These are phyloP conservation scores for Naja naja DNA, from an alignment of 2,113 vertebrate genomes.

Conservation along the genomic window DNA sequence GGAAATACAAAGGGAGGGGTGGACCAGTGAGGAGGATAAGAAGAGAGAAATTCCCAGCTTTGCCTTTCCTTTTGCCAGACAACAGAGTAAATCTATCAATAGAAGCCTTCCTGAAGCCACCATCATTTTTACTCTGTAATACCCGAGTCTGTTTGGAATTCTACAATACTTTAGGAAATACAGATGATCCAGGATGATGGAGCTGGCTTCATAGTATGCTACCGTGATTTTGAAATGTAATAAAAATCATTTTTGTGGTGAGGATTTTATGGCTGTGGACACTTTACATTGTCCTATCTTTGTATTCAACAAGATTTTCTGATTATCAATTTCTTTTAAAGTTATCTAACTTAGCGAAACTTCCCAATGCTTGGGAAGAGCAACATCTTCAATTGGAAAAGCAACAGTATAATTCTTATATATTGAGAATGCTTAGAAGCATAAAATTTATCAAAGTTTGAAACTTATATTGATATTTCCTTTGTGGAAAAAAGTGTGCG, in stretches of 20 bases:
- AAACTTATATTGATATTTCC: background rate
- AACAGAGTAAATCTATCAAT: background rate
- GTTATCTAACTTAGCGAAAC: background rate
- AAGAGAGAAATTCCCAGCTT: background rate
- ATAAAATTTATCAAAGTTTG: background rate
- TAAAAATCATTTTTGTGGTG: background rate
- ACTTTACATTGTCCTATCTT: background rate
- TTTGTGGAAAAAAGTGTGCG: background rate
- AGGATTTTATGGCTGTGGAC: background rate
- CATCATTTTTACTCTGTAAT: background rate
- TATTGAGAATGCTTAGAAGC: background rate
- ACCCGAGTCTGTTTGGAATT: background rate
- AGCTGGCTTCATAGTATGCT: background rate
- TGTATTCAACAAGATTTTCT: background rate
- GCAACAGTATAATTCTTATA: background rate
- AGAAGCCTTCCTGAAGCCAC: background rate
- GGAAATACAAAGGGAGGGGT: background rate
- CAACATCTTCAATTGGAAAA: background rate
- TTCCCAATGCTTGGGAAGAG: background rate
- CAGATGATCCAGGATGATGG: background rate
- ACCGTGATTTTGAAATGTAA: background rate
- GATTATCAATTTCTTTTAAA: background rate
- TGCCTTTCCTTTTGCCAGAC: background rate
- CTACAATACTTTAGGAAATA: background rate
- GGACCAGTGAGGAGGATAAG: background rate